Evolutionary conservation across 2,797 vertebrate genomes (phyloP), one percentile per base, ranked within the genome.

Genomic region (Chaunax sp.): DNA sequence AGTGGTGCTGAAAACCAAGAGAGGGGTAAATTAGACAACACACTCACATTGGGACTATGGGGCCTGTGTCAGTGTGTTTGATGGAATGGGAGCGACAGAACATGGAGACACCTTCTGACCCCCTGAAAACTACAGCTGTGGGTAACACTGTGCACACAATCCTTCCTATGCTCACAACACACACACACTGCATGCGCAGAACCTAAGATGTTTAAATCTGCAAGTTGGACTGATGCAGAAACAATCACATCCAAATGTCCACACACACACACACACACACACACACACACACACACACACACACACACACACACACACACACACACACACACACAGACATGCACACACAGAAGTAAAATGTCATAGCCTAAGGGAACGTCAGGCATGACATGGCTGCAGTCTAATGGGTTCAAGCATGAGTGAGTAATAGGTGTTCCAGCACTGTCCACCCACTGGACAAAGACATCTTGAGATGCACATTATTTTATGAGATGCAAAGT

Each of bases 401-500:
- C 77, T 79, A 81, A 88, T 70, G 71, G 76, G 85, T 82, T 81
- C 78, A 67, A 85, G 75, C 80, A 71, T 77, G 80, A 87, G 80
- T 91, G 89, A 91, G 82, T 90, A 91, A 89, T 90, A 87, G 82
- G 85, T 89, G 88, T 65, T 80, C 81, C 81, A 80, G 81, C 81
- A 16, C 69, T 81, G 81, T 88, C 88, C 66, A 41, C 87, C 85
- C 89, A 89, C 81, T 80, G 82, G 86, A 89, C 83, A 81, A 64
- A 84, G 80, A 87, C 82, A 78, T 90, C 85, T 85, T 80, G 82
- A 83, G 77, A 86, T 83, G 69, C 78, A 38, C 70, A 79, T 85
- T 79, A 83, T 85, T 81, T 84, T 69, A 85, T 65, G 65, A 81
- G 79, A 87, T 85, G 76, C 78, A 80, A 85, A 85, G 78, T 80